Base-by-base conservation (phyloP, 2,797 vertebrate species). In the Xenops minutus region DNA sequence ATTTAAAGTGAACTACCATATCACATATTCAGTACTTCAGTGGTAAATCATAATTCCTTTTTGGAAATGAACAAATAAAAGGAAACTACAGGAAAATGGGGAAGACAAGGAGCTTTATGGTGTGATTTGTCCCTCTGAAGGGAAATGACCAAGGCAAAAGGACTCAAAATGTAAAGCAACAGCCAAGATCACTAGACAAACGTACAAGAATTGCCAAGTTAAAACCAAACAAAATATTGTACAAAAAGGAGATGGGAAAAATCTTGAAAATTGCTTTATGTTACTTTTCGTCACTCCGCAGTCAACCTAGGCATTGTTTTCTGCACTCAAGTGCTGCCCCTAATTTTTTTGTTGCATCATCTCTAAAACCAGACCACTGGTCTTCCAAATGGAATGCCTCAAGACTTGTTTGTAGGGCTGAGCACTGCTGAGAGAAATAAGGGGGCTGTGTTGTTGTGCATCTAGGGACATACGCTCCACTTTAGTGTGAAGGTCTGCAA, bases 371-470 rank as follows among this genome's bases (percentile, higher is more conserved):
- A 54, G 16, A 12, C 12, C 0, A 3, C 10, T 48, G 39, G 46
- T 49, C 22, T 74, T 85, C 37, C 37, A 77, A 24, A 41, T 0
- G 0, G 13, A 37, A 46, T 23, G 8, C 12, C 58, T 49, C 48
- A 63, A 63, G 39, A 34, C 32, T 4, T 54, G 30, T 85, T 80
- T 75, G 34, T 21, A 52, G 49, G 34, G 29, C 63, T 32, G 36
- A 85, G 30, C 0, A 0, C 56, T 68, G 62, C 26, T 0, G 0
- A 39, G 75, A 44, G 36, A 76, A 8, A 39, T 9, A n/a, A 54
- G 62, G 61, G 44, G 32, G 5, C 23, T 73, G 39, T 15, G 44
- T 41, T 15, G 2, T 3, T 52, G 29, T n/a, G 34, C 46, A 59
- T 46, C 39, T 36, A 30, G 39, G 39, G 63, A 44, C 26, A 21